Base-by-base conservation (phyloP, 2,797 vertebrate species). In the Oreonectes daqikongensis region DNA sequence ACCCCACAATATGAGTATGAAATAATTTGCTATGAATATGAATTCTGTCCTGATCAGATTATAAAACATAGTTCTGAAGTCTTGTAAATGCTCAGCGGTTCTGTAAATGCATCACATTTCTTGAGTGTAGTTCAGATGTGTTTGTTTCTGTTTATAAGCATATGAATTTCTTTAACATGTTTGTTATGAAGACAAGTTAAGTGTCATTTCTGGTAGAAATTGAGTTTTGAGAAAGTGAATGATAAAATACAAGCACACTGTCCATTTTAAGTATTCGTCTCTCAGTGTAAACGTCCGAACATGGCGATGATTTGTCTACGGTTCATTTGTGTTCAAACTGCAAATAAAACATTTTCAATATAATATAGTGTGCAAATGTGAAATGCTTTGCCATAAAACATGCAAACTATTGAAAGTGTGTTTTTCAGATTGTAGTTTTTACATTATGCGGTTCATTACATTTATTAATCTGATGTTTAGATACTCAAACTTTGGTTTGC, bases 321-420 rank as follows among this genome's bases (percentile, higher is more conserved):
- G 71, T 38, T 63, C 5, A 18, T 53, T 57, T 52, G 32, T 75
- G 72, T 50, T 30, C 32, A 65, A 65, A 66, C 30, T 67, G 63
- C 50, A 46, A 67, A 67, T 75, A 67, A 75, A 75, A 46, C 1
- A 18, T 46, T 75, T 75, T 75, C 9, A 0, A 35, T 75, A 75
- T 1, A 50, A 3, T 17, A 1, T 20, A 24, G 28, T 50, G 55
- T 32, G 28, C 28, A 38, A 8, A 50, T 44, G 57, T 59, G 20
- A 55, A 26, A 57, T 46, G 28, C 17, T 61, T 60, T 61, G 7
- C 42, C 38, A 7, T 10, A 10, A 71, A 46, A 59, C 50, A 10
- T 3, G 4, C n/a, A 68, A 22, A 50, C 3, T 22, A 52, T 69
- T 22, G 18, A 50, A 50, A 7, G 35, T 1, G 1, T 20, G 2